phyloP scores from a whole-genome alignment of 1,140 invertebrate species.

The Apis laboriosa region DNA sequence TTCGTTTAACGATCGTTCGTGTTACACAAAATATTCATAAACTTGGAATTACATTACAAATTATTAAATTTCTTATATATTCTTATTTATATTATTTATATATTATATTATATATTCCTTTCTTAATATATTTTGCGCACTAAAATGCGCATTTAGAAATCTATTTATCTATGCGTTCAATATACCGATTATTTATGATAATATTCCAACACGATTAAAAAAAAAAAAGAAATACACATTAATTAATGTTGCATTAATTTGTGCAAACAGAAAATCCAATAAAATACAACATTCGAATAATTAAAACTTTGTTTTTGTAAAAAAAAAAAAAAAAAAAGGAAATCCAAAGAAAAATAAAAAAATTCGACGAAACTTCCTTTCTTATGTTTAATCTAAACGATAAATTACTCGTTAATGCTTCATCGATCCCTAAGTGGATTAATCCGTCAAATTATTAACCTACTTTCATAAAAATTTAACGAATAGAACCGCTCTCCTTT shows the following conservation, averaged over 20 bases:
- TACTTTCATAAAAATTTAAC: not conserved
- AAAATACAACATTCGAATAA: not conserved
- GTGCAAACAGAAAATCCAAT: not conserved
- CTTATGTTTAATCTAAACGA: not conserved
- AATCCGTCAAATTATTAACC: not conserved
- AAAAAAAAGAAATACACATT: not conserved
- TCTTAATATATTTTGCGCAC: not conserved
- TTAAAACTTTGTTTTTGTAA: not conserved
- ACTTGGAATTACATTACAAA: too few species aligned
- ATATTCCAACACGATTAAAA: not conserved
- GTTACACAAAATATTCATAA: too few species aligned
- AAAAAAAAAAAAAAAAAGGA: not conserved
- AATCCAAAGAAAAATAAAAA: not conserved
- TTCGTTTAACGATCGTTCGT: too few species aligned
- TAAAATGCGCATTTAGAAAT: not conserved
- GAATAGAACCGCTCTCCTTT: not conserved
- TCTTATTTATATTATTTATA: too few species aligned
- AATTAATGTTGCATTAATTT: not conserved
- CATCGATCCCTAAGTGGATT: not conserved
- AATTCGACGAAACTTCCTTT: too few species aligned
- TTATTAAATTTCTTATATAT: too few species aligned
- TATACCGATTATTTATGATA: not conserved
- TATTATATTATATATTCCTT: not conserved
- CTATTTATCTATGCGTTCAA: not conserved
- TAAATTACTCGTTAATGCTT: not conserved